These are phyloP conservation scores for Trachemys scripta DNA, from an alignment of 2,113 vertebrate genomes.

Conservation along the genomic window DNA sequence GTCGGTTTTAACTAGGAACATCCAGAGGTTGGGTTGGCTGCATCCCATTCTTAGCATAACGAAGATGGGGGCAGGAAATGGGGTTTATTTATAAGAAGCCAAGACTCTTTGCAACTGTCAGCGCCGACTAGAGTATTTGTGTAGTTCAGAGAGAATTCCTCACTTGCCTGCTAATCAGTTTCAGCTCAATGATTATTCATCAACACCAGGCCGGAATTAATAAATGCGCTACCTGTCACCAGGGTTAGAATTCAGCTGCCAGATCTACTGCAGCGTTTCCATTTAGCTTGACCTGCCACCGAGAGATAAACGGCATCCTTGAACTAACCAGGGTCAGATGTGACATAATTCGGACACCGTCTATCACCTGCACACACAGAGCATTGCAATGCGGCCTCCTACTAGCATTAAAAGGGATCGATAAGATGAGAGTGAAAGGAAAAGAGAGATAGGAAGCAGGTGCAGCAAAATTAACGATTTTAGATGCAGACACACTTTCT, in stretches of 20 bases:
- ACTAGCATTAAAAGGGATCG: background rate
- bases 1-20: background rate
- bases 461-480: background rate
- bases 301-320: background rate
- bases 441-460: background rate
- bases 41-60: background rate
- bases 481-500: background rate
- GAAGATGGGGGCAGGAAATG: background rate
- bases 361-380: background rate
- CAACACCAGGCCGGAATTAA: background rate
- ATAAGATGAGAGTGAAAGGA: background rate
- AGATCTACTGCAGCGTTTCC: background rate
- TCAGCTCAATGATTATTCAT: background rate
- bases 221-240: background rate
- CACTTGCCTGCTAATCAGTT: background rate
- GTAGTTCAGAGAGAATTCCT: background rate
- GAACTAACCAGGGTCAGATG: background rate
- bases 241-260: background rate
- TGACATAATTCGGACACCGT: background rate
- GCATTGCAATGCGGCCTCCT: background rate
- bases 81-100: background rate
- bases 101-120: background rate
- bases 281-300: background rate
- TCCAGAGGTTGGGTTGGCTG: background rate
- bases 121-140: background rate